Base-by-base conservation (phyloP, 2,113 vertebrate genomes). In the Pollimyrus isidori region DNA sequence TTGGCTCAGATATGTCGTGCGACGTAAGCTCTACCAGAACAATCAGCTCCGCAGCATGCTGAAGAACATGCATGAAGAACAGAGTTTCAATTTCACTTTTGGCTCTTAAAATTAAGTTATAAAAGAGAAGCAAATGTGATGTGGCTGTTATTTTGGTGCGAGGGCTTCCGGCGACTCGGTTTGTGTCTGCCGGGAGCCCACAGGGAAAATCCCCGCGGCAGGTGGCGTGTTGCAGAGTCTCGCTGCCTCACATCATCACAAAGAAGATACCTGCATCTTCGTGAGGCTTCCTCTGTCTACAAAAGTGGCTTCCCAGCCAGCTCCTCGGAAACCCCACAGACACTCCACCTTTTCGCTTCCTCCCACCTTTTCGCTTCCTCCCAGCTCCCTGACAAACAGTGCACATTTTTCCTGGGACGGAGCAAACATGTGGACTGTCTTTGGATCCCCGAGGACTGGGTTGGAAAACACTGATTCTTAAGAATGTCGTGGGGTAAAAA, bases 181-280 rank as follows among this genome's bases (percentile, higher is more conserved):
- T 39, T 15, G 26, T 30, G 26, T 35, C 11, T 39, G 69, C 69
- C 15, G 5, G 26, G n/a, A 3, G 69, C 30, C 69, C 13, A 6
- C 69, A 0, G 96, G 96, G 97, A 97, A 97, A 95, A 95, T 94
- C 92, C 93, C 95, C 97, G 97, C 97, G 97, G 98, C 98, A 98
- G 98, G 98, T 98, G 97, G 97, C 96, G 96, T 96, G 62, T 65
- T 1, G 10, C 96, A 97, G 52, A 19, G 52, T 21, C 19, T 53
- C 19, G 17, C 52, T 21, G 17, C 52, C 52, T 21, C 17, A 56
- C 96, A 97, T 97, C 95, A 91, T 96, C 96, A 99, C 98, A 99
- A 99, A 98, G 96, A 95, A 96, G 96, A 97, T 97, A 98, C 98
- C 98, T 99, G 98, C 97, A 97, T 99, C 98, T 99, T 97, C 97